Conservation (phyloP, 2,888 invertebrate genomes). For the Rotaria macrura region DNA sequence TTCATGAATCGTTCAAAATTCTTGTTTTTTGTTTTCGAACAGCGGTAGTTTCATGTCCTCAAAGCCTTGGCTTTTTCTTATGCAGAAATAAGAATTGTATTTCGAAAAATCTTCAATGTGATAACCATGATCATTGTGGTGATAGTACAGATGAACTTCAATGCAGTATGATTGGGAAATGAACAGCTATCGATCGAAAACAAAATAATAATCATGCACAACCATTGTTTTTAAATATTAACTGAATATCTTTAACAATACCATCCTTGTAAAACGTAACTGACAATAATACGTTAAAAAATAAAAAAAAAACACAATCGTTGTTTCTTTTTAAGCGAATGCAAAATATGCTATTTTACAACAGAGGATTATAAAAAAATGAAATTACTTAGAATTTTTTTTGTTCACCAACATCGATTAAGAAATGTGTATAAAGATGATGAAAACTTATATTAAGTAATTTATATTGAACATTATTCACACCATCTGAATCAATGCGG, state of each 20-base stretch:
- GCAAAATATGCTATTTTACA: too few species aligned
- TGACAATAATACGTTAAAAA: too few species aligned
- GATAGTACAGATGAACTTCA: neutral
- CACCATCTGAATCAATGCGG: conserved; percentile 31
- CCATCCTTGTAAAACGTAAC: too few species aligned
- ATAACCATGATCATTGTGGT: neutral
- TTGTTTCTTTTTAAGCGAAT: too few species aligned
- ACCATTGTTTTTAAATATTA: too few species aligned
- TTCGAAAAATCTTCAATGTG: neutral
- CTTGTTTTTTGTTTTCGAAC: neutral
- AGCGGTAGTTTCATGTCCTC: neutral
- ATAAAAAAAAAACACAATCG: too few species aligned
- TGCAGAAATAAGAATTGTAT: neutral
- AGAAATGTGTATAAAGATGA: conserved; percentile 31
- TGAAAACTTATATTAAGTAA: conserved; percentile 20
- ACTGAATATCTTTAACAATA: too few species aligned
- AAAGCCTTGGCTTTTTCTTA: neutral
- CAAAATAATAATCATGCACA: too few species aligned
- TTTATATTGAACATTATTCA: conserved; percentile 29
- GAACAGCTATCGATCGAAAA: too few species aligned
- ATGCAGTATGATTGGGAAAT: neutral
- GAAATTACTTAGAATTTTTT: neutral
- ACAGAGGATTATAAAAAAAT: too few species aligned
- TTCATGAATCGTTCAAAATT: too few species aligned
- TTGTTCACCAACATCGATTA: conserved; percentile 32